Percentiles rank a stretch among this genome's conserved stretches.
These are phyloP conservation scores for Rhinella marina DNA, from an alignment of 2,797 vertebrate genomes.

Conservation along the genomic window DNA sequence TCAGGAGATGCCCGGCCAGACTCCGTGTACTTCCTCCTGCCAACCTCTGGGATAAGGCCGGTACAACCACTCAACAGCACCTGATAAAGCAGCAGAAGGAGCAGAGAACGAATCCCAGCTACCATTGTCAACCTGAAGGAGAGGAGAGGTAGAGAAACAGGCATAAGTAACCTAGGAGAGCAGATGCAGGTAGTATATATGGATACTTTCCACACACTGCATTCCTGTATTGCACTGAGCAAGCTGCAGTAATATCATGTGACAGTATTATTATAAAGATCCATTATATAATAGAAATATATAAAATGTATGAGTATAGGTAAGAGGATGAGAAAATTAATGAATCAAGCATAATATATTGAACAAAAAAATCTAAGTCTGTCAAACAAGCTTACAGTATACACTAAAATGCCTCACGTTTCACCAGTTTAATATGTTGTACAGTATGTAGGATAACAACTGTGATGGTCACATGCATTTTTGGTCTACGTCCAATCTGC, in stretches of 20 bases:
- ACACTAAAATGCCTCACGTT: too few relatives aligned
- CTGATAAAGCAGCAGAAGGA: slow-evolving; percentile 96
- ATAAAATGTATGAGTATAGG: too few relatives aligned
- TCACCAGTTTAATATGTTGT: not conserved
- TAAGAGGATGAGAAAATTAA: too few relatives aligned
- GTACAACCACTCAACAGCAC: slow-evolving; percentile 92
- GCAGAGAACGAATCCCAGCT: slow-evolving; percentile 92
- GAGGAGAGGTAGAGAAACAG: slow-evolving; percentile 41
- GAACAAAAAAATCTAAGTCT: not conserved
- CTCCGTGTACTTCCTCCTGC: slow-evolving; percentile 86
- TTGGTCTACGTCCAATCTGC: too few relatives aligned
- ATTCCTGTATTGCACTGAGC: not conserved
- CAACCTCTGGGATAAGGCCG: slow-evolving; percentile 94
- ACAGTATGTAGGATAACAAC: not conserved
- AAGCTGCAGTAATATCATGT: too few relatives aligned
- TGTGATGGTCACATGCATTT: not conserved
- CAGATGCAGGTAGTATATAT: not conserved
- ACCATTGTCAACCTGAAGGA: slow-evolving; percentile 96
- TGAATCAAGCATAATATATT: not conserved
- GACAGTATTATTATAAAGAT: not conserved
- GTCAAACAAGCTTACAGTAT: too few relatives aligned
- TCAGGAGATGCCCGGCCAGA: slow-evolving; percentile 84
- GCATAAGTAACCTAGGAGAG: slow-evolving; percentile 17
- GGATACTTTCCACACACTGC: too few relatives aligned
- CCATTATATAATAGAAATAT: too few relatives aligned